A percentile compares a stretch with the other conserved stretches of the same genome.
Conservation (phyloP, 2,888 invertebrate genomes). For the Drosophila pseudotakahashii region DNA sequence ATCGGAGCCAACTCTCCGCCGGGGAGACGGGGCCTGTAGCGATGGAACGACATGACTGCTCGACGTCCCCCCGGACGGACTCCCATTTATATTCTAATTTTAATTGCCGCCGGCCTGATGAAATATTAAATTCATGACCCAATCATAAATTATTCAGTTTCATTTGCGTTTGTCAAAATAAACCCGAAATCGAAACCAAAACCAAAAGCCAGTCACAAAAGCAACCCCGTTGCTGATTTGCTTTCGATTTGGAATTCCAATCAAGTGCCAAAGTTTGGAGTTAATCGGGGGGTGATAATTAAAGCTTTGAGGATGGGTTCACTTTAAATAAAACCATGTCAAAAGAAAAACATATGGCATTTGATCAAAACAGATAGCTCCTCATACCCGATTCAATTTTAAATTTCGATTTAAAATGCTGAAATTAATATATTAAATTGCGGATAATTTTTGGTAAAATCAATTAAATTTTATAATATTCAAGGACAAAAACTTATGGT, state of each 20-base stretch:
- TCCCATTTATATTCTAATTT: constrained; percentile 45
- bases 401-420: neutral
- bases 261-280: constrained; percentile 25
- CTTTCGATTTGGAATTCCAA: constrained; percentile 7
- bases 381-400: neutral
- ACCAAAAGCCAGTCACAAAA: constrained; percentile 15
- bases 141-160: constrained; percentile 38
- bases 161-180: constrained; percentile 43
- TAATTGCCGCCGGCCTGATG: constrained; percentile 44
- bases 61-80: neutral
- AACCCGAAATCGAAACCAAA: constrained; percentile 37
- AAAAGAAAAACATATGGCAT: neutral
- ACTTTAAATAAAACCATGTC: neutral
- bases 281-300: constrained; percentile 32
- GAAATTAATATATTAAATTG: neutral
- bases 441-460: neutral
- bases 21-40: constrained; percentile 66
- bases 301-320: neutral
- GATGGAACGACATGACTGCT: constrained; percentile 45
- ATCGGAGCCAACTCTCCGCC: constrained; percentile 60
- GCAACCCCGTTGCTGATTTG: constrained; percentile 11
- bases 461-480: neutral
- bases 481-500: neutral
- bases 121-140: constrained; percentile 45
- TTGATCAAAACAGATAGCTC: neutral